Evolutionary conservation across 2,888 invertebrate genomes (phyloP), one percentile per base, ranked within the genome.

Genomic region (Leptinotarsa tumamoca): DNA sequence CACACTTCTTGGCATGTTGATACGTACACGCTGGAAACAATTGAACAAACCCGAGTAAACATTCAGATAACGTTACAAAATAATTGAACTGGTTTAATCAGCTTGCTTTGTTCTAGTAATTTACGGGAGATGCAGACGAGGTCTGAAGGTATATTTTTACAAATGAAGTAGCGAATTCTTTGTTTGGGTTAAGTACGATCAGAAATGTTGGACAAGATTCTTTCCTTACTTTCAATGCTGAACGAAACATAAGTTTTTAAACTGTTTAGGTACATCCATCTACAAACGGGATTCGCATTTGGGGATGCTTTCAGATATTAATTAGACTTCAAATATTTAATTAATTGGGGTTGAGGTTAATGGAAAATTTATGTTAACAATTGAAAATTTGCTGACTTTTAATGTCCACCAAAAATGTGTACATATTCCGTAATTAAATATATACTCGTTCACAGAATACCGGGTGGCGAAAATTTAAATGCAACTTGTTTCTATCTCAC

Each of bases 1-100:
- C 83, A 85, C 83, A 78, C 78, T 82, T 82, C 73, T 78, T 51
- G 73, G 71, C 77, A 66, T 52, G 71, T 67, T 72, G 78, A 78
- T 79, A 79, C 72, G 71, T 76, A 76, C 77, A 67, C 54, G 71
- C 68, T 76, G 78, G 73, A 79, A 78, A 79, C 79, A 79, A 79
- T 79, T 78, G 79, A 78, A 79, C 72, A 74, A 78, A 79, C 75
- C 74, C 66, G 77, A 71, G 72, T 74, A 71, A 63, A 71, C 73
- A 58, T 67, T 23, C 54, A 72, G 79, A 79, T 79, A 79, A 79
- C 70, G 73, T 68, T 56, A 66, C 76, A 63, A 71, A 79, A 76
- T 76, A 79, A 79, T 74, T 75, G 74, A 71, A 66, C 61, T 66
- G 73, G 76, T 56, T 67, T 58, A 70, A 70, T 70, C 70, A 58